Conservation (phyloP, 2,113 vertebrate species). For the Otus sunia region DNA sequence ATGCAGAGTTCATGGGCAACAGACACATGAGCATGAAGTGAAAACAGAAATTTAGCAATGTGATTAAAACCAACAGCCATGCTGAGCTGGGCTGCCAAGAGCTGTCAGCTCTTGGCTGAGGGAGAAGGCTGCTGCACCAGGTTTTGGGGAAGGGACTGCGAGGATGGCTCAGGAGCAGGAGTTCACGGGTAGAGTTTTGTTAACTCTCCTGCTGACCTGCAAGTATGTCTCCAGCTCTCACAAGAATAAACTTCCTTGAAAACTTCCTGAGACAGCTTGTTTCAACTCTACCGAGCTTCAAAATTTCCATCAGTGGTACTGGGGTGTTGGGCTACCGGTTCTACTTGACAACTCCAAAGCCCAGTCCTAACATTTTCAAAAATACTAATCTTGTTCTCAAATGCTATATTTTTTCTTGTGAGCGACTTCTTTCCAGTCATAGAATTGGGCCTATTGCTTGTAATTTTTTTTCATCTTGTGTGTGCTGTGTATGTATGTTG, state of each 20-base stretch:
- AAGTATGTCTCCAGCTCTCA: neutral
- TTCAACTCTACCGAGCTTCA: neutral
- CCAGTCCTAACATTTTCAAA: neutral
- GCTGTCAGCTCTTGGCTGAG: neutral
- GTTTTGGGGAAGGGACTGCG: neutral
- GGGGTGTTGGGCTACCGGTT: neutral
- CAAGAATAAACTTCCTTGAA: neutral
- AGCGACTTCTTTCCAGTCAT: neutral
- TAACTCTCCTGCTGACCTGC: neutral
- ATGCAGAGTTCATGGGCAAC: neutral
- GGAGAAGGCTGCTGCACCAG: neutral
- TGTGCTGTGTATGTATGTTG: neutral
- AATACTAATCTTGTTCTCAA: neutral
- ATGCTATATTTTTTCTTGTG: neutral
- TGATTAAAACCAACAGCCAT: conserved; percentile 1
- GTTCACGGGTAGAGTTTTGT: neutral
- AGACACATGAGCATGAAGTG: neutral
- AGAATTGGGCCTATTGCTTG: neutral
- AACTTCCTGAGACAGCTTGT: neutral
- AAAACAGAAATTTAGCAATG: conserved; percentile 16
- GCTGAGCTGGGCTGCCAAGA: neutral
- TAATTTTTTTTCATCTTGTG: neutral
- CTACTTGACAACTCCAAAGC: neutral
- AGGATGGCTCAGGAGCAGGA: neutral
- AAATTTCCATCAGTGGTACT: neutral